Percentiles rank a stretch among this genome's conserved stretches.
Evolutionary conservation across 2,797 vertebrate genomes (phyloP).

Genomic region (Alauda arvensis): DNA sequence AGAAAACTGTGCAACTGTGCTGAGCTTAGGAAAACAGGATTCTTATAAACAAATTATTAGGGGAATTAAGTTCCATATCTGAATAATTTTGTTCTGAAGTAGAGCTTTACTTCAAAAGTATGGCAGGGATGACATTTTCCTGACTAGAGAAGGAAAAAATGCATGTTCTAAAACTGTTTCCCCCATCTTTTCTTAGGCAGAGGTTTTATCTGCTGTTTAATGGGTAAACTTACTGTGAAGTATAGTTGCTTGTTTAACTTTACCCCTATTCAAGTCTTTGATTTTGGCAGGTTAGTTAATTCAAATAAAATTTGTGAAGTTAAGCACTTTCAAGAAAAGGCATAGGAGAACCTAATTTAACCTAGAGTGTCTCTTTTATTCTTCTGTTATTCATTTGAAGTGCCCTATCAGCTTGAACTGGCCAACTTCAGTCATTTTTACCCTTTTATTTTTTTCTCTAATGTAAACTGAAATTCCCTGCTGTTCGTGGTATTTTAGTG

Average conservation of each 20-base stretch:
- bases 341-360: conserved; percentile 94
- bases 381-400: conserved; percentile 92
- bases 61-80: conserved; percentile 31
- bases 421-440: conserved; percentile 97
- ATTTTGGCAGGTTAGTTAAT: conserved; percentile 94
- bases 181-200: conserved; percentile 70
- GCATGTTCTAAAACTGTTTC: conserved; percentile 56
- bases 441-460: conserved; percentile 96
- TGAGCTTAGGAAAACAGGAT: conserved; percentile 3
- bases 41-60: conserved; percentile 41
- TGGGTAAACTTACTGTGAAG: conserved; percentile 92
- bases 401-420: conserved; percentile 97
- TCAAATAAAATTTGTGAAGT: conserved; percentile 94
- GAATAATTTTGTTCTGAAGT: conserved; percentile 55
- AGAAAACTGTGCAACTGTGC: not conserved
- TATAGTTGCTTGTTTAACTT: conserved; percentile 92
- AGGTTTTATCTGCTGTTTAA: conserved; percentile 87
- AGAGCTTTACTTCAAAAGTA: conserved; percentile 52
- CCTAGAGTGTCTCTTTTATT: conserved; percentile 93
- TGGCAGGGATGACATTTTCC: conserved; percentile 52
- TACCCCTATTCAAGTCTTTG: conserved; percentile 87
- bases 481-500: conserved; percentile 86
- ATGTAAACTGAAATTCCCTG: conserved; percentile 96
- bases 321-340: conserved; percentile 86
- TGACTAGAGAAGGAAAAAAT: conserved; percentile 53